Evolutionary conservation across 2,797 vertebrate species (phyloP).

Genomic region (Pseudochromis fuscus): DNA sequence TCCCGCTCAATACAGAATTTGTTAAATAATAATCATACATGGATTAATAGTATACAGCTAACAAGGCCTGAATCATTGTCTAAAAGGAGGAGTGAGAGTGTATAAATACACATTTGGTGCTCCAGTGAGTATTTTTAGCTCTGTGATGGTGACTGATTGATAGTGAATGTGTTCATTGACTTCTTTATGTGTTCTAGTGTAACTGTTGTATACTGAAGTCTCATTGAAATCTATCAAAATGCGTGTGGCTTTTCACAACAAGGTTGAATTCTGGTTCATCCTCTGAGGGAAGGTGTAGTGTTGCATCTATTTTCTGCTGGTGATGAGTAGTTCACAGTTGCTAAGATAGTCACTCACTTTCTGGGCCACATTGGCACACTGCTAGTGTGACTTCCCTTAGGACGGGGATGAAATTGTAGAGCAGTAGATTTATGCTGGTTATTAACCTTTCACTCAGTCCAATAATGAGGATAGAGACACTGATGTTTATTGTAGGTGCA

Average conservation of each 20-base stretch:
- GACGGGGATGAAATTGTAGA: conserved; percentile 30
- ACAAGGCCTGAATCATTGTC: neutral
- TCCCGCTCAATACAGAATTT: neutral
- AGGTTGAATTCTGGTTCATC: conserved; percentile 54
- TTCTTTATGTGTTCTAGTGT: conserved; percentile 2
- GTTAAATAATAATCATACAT: neutral
- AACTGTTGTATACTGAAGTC: conserved; percentile 30
- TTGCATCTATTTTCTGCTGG: conserved; percentile 86
- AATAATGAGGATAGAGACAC: neutral
- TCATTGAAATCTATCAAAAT: conserved; percentile 52
- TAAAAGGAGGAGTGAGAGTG: neutral
- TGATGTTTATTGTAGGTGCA: neutral
- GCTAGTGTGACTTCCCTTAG: conserved; percentile 54
- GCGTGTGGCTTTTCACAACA: conserved; percentile 55
- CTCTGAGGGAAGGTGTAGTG: conserved; percentile 69
- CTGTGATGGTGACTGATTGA: conserved; percentile 12
- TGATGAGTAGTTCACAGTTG: conserved; percentile 81
- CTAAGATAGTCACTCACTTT: conserved; percentile 66
- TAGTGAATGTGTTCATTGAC: neutral
- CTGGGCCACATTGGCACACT: conserved; percentile 40
- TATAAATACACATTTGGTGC: conserved; percentile 2
- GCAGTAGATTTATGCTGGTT: conserved; percentile 28
- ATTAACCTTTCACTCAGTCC: conserved; percentile 24
- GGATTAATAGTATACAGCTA: neutral
- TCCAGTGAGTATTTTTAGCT: conserved; percentile 16